Evolutionary conservation across 2,797 vertebrate genomes (phyloP).

Genomic region (Clarias pachynema): DNA sequence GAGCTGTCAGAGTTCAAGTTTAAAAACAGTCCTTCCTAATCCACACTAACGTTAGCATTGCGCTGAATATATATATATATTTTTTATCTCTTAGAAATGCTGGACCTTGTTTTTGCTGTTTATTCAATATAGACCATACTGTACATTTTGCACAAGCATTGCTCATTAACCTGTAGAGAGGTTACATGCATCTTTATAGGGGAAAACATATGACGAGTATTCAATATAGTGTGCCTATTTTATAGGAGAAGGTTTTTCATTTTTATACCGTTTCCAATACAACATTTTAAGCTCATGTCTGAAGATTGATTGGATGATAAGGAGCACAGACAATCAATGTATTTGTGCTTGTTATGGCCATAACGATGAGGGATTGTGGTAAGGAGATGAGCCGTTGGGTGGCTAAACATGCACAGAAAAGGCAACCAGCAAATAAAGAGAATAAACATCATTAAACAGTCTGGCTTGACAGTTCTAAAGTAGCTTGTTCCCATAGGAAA

Average conservation of each 20-base stretch:
- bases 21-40: conserved; percentile 24
- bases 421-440: not conserved
- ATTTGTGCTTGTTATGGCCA: not conserved
- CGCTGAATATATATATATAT: not conserved
- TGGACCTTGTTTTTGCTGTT: not conserved
- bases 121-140: not conserved
- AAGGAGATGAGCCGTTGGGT: not conserved
- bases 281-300: not conserved
- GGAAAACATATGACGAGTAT: not conserved
- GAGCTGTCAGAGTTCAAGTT: conserved; percentile 30
- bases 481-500: not conserved
- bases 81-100: not conserved
- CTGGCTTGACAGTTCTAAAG: not conserved
- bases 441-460: not conserved
- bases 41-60: not conserved
- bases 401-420: not conserved
- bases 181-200: not conserved
- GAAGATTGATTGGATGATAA: not conserved
- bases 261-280: not conserved
- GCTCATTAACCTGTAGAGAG: not conserved
- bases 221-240: too few relatives aligned
- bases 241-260: not conserved
- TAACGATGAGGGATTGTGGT: not conserved
- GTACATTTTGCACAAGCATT: not conserved
- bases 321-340: too few relatives aligned